These are phyloP conservation scores for Hedychridium roseum DNA, from an alignment of 2,888 invertebrate species.

Conservation along the genomic window DNA sequence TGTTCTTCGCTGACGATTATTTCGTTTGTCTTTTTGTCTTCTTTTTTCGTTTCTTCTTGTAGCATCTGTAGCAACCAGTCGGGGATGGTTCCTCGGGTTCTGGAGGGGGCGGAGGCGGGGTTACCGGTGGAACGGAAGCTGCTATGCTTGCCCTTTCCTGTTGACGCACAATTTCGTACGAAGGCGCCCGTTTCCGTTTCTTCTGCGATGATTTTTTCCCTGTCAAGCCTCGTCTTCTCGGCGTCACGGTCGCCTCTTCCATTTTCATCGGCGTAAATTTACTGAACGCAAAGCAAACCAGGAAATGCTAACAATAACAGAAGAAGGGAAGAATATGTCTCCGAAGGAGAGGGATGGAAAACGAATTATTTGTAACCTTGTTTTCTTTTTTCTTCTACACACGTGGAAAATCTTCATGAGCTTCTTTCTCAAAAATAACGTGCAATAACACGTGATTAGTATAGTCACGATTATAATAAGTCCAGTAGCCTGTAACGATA, in stretches of 20 bases:
- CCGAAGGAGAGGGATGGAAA: neutral
- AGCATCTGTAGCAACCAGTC: conserved; percentile 47
- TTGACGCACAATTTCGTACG: conserved; percentile 26
- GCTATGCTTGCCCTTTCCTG: too few relatives aligned
- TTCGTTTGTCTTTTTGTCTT: conserved; percentile 20
- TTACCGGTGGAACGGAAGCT: conserved; percentile 32
- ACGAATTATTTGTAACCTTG: conserved; percentile 9
- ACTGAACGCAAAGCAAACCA: conserved; percentile 5
- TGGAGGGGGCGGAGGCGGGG: conserved; percentile 8
- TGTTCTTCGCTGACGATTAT: too few relatives aligned
- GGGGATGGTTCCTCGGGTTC: conserved; percentile 40
- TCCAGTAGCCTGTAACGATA: conserved; percentile 23
- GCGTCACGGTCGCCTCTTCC: conserved; percentile 7
- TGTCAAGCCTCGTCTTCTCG: conserved; percentile 7
- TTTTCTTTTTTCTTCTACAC: conserved; percentile 32
- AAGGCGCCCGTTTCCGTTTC: conserved; percentile 26
- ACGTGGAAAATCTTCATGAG: conserved; percentile 22
- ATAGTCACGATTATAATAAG: conserved; percentile 22
- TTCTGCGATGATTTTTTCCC: conserved; percentile 18
- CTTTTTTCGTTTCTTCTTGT: conserved; percentile 46
- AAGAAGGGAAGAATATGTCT: conserved; percentile 10
- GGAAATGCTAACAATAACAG: neutral
- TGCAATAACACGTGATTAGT: conserved; percentile 41
- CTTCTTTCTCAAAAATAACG: conserved; percentile 34
- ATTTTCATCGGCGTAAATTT: conserved; percentile 23